These are phyloP conservation scores for Adelges cooleyi DNA, from an alignment of 1,140 invertebrate species.

Conservation along the genomic window DNA sequence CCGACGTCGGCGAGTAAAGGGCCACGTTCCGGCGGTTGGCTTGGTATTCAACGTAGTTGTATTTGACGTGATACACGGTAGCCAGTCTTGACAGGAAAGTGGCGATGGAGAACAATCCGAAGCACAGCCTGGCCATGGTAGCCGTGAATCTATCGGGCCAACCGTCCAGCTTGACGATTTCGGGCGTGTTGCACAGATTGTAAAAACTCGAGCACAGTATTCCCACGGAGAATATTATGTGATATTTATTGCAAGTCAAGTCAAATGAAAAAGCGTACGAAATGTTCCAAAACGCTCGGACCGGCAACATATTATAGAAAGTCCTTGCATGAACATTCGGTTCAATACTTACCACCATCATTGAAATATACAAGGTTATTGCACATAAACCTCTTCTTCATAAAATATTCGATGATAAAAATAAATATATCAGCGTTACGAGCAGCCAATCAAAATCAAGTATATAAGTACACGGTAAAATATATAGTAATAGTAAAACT, in stretches of 20 bases:
- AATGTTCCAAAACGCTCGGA: no score
- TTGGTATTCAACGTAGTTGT: not conserved
- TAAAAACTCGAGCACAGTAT: not conserved
- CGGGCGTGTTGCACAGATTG: not conserved
- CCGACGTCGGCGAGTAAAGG: not conserved
- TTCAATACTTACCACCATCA: no score
- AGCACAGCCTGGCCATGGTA: not conserved
- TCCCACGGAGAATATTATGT: not conserved
- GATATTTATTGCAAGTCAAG: not conserved
- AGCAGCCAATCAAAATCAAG: no score
- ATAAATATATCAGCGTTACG: no score
- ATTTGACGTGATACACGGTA: not conserved
- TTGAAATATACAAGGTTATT: no score
- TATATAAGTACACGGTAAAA: no score
- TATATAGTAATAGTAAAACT: no score
- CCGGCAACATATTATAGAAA: no score
- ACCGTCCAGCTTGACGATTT: not conserved
- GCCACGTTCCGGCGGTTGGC: not conserved
- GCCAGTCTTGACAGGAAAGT: not conserved
- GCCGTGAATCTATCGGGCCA: not conserved
- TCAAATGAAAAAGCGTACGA: not conserved
- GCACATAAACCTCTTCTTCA: no score
- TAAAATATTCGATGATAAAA: no score
- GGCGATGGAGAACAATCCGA: not conserved
- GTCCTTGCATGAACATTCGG: no score